Evolutionary conservation across 2,797 vertebrate genomes (phyloP).

Genomic region (Taeniopygia guttata): DNA sequence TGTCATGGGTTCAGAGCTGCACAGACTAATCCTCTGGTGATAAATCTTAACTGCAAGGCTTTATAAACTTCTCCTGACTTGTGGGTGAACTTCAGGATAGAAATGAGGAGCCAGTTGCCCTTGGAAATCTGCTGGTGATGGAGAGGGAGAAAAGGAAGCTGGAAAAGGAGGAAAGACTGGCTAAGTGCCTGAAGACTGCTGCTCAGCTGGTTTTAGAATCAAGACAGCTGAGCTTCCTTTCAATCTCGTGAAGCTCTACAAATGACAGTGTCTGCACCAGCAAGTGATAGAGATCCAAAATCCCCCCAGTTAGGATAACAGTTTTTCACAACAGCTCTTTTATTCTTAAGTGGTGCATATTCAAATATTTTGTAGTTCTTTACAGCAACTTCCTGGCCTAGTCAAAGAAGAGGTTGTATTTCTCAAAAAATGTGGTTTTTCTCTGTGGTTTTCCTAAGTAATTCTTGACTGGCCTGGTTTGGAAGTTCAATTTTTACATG

Average conservation of each 20-base stretch:
- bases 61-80: background rate
- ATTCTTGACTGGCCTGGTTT: background rate
- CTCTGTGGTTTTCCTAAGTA: slow-evolving; percentile 12
- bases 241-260: background rate
- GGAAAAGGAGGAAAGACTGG: background rate
- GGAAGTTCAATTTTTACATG: background rate
- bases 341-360: background rate
- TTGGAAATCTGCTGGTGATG: background rate
- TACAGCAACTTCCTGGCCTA: background rate
- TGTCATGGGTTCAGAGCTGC: background rate
- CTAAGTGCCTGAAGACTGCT: background rate
- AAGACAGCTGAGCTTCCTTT: background rate
- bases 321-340: background rate
- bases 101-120: background rate
- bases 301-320: background rate
- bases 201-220: background rate
- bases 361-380: background rate
- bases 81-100: background rate
- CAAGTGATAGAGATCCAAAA: background rate
- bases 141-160: background rate
- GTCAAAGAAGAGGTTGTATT: background rate
- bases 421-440: background rate
- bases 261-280: background rate
- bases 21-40: background rate
- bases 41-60: slow-evolving; percentile 23